A percentile compares a stretch with the other conserved stretches of the same genome.
phyloP scores from a whole-genome alignment of 1,140 invertebrate genomes.

The Drosophila subobscura region DNA sequence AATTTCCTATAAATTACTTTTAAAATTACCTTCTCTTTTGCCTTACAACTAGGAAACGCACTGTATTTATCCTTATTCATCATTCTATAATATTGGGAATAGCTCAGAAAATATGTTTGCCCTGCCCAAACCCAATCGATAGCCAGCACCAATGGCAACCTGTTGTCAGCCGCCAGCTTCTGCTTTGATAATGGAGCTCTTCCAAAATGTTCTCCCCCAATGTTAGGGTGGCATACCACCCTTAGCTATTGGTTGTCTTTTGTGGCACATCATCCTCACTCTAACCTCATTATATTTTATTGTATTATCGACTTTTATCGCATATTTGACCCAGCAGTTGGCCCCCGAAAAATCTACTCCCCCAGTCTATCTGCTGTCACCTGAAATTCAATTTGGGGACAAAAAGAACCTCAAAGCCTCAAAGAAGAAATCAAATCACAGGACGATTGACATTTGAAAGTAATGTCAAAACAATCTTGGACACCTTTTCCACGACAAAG shows the following conservation, averaged over 20 bases:
- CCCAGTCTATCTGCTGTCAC: slow-evolving; percentile 17
- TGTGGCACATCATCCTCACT: slow-evolving; percentile 24
- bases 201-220: background rate
- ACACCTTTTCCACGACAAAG: slow-evolving; percentile 54
- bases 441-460: slow-evolving; percentile 76
- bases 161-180: slow-evolving; percentile 58
- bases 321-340: slow-evolving; percentile 62
- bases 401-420: slow-evolving; percentile 48
- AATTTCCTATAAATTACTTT: background rate
- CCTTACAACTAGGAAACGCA: background rate
- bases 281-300: slow-evolving; percentile 77
- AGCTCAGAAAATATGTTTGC: slow-evolving; percentile 4
- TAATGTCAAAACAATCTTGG: slow-evolving; percentile 78
- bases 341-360: slow-evolving; percentile 5
- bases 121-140: slow-evolving; percentile 45
- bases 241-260: slow-evolving; percentile 6
- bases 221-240: slow-evolving; percentile 31
- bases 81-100: slow-evolving; percentile 13
- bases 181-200: slow-evolving; percentile 58
- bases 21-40: background rate
- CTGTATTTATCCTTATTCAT: background rate
- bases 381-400: slow-evolving; percentile 65
- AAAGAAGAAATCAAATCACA: slow-evolving; percentile 62
- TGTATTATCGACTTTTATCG: slow-evolving; percentile 77
- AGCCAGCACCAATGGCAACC: slow-evolving; percentile 61